Base-by-base conservation (phyloP, 1,140 invertebrate genomes). In the Panagrolaimus sp. region DNA sequence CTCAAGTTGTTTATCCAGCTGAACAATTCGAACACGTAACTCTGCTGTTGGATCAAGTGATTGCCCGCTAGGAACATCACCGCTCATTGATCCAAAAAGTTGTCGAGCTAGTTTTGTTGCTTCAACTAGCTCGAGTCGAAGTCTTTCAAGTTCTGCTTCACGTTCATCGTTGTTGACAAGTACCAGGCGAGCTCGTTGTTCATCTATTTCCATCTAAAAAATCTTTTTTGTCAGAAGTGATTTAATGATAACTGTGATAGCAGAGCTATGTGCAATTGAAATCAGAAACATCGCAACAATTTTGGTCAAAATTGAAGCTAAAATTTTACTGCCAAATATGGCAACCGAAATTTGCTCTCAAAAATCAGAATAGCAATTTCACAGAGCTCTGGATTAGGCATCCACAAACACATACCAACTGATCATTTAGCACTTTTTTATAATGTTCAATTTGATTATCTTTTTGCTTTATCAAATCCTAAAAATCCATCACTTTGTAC, bases 81-180 rank as follows among this genome's bases (percentile, higher is more conserved):
- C 67, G 13, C n/a, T 23, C 51, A 57, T 75, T 16, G 20, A 47
- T 11, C 78, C 80, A 63, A 79, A 82, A 16, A 79, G 63, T 43
- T 70, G 64, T 43, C 72, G 53, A n/a, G 78, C 78, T 14, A 78
- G 64, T 53, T 79, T 73, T 43, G 78, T 79, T 13, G 78, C 78
- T 48, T 65, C 62, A n/a, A 79, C 65, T n/a, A 79, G 63, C 53
- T 79, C 78, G 13, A 66, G n/a, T 23, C 78, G 76, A 5, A 79
- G 71, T 42, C 68, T 48, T 42, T 80, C 78, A 25, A 80, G 25
- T 66, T 80, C 78, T 38, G 67, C 69, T 67, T 80, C 81, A 31
- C 65, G 66, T 68, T 83, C 68, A 66, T 66, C 73, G 53, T 51
- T 78, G 11, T 74, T 27, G 31, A 73, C 69, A 9, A 70, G 38